These are phyloP conservation scores for Isotomurus palustris DNA, from an alignment of 2,888 invertebrate genomes.

Conservation along the genomic window DNA sequence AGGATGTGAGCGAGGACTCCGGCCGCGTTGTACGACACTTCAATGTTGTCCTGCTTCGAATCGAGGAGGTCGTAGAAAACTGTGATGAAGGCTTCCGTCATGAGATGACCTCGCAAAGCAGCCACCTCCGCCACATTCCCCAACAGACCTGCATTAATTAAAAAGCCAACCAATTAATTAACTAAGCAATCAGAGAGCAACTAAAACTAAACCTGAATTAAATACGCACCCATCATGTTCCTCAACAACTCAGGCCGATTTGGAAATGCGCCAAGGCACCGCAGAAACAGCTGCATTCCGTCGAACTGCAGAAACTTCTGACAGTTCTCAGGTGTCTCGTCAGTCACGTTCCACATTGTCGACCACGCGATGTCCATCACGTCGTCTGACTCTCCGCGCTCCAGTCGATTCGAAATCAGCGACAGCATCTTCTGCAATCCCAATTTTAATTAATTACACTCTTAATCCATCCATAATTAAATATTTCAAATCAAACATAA, in stretches of 20 bases:
- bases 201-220: too few relatives aligned
- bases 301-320: slow-evolving; percentile 77
- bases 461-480: too few relatives aligned
- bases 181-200: background rate
- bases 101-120: slow-evolving; percentile 70
- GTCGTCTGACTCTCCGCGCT: slow-evolving; percentile 78
- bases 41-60: slow-evolving; percentile 86
- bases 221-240: slow-evolving; percentile 88
- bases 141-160: slow-evolving; percentile 53
- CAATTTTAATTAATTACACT: slow-evolving; percentile 17
- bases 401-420: slow-evolving; percentile 75
- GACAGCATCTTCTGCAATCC: slow-evolving; percentile 71
- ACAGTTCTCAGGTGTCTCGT: slow-evolving; percentile 94
- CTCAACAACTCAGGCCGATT: slow-evolving; percentile 83
- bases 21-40: slow-evolving; percentile 92
- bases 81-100: slow-evolving; percentile 75
- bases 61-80: slow-evolving; percentile 83
- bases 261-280: slow-evolving; percentile 81
- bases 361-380: slow-evolving; percentile 98
- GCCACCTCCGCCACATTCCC: slow-evolving; percentile 96
- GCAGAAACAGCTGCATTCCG: slow-evolving; percentile 84
- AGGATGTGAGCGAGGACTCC: slow-evolving; percentile 94
- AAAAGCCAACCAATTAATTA: background rate
- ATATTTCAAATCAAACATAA: too few relatives aligned
- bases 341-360: slow-evolving; percentile 96